Evolutionary conservation across 1,140 invertebrate genomes (phyloP).

Genomic region (Kradibia gibbosae): DNA sequence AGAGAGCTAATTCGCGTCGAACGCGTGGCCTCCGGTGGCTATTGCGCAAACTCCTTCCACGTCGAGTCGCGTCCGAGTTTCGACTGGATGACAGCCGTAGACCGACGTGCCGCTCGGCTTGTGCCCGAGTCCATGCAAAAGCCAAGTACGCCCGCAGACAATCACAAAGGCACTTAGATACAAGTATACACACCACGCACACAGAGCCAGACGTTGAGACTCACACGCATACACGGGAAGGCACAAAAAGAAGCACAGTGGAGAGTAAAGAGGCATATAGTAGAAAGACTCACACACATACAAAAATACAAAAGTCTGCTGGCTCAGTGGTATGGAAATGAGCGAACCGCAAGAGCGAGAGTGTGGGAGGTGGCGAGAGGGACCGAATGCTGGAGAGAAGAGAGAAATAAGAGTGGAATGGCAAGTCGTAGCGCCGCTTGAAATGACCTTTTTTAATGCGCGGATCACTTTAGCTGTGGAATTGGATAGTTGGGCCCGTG

Average conservation of each 20-base stretch:
- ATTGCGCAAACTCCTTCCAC: conserved; percentile 49
- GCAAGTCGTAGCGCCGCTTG: too few species aligned
- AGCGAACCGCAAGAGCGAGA: conserved; percentile 6
- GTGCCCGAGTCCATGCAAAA: background rate
- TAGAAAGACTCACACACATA: too few species aligned
- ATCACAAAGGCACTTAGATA: too few species aligned
- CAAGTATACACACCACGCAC: too few species aligned
- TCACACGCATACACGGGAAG: too few species aligned
- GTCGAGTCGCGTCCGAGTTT: conserved; percentile 53
- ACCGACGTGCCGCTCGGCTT: background rate
- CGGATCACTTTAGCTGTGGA: background rate
- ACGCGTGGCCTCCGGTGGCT: background rate
- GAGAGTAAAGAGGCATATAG: too few species aligned
- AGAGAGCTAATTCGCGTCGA: background rate
- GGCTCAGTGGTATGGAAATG: conserved; percentile 22
- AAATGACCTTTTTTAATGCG: too few species aligned
- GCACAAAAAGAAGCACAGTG: too few species aligned
- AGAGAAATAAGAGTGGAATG: background rate
- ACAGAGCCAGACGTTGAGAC: too few species aligned
- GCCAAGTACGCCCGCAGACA: background rate
- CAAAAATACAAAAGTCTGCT: too few species aligned
- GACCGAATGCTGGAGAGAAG: background rate
- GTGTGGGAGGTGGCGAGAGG: background rate
- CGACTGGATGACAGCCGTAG: conserved; percentile 44
- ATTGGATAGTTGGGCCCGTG: background rate